Percentiles rank a stretch among this genome's conserved stretches.
These are phyloP conservation scores for Drosophila bocki DNA, from an alignment of 1,140 invertebrate genomes.

Conservation along the genomic window DNA sequence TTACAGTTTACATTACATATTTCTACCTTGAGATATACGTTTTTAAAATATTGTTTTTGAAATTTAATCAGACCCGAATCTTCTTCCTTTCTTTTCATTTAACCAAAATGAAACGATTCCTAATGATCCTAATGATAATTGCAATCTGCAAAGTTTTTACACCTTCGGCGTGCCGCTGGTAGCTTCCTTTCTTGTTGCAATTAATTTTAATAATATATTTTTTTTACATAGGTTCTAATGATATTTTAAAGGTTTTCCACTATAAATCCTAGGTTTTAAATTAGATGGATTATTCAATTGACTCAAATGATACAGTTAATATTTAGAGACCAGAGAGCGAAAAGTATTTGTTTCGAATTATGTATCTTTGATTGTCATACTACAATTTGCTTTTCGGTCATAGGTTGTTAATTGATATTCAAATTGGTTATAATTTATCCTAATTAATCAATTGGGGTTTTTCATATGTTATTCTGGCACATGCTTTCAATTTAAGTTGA, in stretches of 20 bases:
- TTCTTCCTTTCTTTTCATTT: too few species aligned
- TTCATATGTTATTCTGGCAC: neutral
- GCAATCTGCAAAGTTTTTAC: too few species aligned
- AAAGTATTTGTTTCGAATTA: neutral
- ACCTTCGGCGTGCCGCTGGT: too few species aligned
- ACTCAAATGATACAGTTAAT: neutral
- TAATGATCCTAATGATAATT: too few species aligned
- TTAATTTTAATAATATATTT: neutral
- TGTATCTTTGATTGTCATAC: too few species aligned
- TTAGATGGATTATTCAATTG: neutral
- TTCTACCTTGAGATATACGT: too few species aligned
- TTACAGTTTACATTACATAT: too few species aligned
- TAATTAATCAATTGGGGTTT: neutral
- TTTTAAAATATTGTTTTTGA: too few species aligned
- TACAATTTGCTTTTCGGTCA: too few species aligned
- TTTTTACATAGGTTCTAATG: neutral
- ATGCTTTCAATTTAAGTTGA: neutral
- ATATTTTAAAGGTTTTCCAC: neutral
- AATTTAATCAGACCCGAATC: too few species aligned
- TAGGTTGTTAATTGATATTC: neutral
- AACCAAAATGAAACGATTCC: too few species aligned
- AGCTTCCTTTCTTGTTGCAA: neutral
- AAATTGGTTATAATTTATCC: neutral
- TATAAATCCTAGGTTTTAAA: neutral
- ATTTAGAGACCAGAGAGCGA: neutral